These are phyloP conservation scores for Psittacula echo DNA, from an alignment of 2,797 vertebrate genomes.

Conservation along the genomic window DNA sequence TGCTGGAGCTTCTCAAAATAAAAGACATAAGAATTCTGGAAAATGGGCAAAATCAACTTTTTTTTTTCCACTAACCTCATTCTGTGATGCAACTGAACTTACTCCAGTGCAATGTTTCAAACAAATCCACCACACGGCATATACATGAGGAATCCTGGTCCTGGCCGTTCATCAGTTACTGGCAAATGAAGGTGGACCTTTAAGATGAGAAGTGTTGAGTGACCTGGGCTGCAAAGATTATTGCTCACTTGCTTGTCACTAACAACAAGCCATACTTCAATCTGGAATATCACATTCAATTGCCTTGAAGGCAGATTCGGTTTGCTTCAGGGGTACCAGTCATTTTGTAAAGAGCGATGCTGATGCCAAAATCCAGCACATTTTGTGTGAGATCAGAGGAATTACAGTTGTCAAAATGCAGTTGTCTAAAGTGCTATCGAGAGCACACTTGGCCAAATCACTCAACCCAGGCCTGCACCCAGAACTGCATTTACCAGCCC, in stretches of 20 bases:
- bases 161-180: neutral
- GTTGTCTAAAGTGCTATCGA: neutral
- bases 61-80: neutral
- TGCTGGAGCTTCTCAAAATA: conserved; percentile 16
- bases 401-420: conserved; percentile 35
- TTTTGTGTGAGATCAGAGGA: conserved; percentile 15
- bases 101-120: neutral
- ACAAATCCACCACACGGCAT: neutral
- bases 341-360: neutral
- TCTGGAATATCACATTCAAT: neutral
- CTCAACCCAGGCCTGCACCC: neutral
- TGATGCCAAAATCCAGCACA: conserved; percentile 5
- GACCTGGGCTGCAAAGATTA: neutral
- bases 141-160: neutral
- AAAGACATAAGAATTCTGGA: neutral
- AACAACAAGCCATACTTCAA: neutral
- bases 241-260: neutral
- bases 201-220: neutral
- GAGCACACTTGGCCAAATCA: neutral
- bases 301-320: neutral
- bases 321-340: conserved; percentile 10
- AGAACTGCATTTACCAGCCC: neutral
- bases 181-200: neutral
- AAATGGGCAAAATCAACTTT: neutral
- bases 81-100: neutral